Evolutionary conservation across 2,113 vertebrate species (phyloP).

Genomic region (Thomomys bottae): DNA sequence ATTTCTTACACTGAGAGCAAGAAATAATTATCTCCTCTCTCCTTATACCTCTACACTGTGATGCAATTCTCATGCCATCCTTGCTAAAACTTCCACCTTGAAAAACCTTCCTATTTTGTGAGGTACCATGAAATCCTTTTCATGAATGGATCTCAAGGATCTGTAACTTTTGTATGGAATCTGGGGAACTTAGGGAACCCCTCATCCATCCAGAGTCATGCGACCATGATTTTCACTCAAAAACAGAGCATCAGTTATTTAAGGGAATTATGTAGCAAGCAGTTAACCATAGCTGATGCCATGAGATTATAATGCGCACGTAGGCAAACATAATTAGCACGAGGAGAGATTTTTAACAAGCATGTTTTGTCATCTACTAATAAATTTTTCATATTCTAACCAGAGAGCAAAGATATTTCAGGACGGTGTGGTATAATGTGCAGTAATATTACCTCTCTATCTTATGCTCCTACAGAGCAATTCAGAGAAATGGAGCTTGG

Average conservation of each 20-base stretch:
- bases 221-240: not conserved
- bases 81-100: too few relatives aligned
- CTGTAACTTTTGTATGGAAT: too few relatives aligned
- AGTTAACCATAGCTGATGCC: constrained; percentile 28
- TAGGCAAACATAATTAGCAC: not conserved
- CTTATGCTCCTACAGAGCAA: constrained; percentile 42
- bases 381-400: constrained; percentile 10
- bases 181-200: too few relatives aligned
- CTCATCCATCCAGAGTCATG: not conserved
- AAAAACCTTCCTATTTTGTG: too few relatives aligned
- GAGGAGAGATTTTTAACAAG: constrained; percentile 43
- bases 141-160: too few relatives aligned
- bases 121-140: too few relatives aligned
- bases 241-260: constrained; percentile 54
- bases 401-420: constrained; percentile 31
- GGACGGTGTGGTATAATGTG: not conserved
- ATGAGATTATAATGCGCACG: not conserved
- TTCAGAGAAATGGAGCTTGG: constrained; percentile 50
- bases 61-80: too few relatives aligned
- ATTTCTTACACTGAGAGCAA: too few relatives aligned
- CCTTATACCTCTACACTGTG: too few relatives aligned
- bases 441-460: constrained; percentile 10
- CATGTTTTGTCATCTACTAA: constrained; percentile 12
- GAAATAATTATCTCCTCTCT: too few relatives aligned
- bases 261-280: constrained; percentile 9